Conservation (phyloP, 1,140 invertebrate genomes). For the Spodoptera litura region DNA sequence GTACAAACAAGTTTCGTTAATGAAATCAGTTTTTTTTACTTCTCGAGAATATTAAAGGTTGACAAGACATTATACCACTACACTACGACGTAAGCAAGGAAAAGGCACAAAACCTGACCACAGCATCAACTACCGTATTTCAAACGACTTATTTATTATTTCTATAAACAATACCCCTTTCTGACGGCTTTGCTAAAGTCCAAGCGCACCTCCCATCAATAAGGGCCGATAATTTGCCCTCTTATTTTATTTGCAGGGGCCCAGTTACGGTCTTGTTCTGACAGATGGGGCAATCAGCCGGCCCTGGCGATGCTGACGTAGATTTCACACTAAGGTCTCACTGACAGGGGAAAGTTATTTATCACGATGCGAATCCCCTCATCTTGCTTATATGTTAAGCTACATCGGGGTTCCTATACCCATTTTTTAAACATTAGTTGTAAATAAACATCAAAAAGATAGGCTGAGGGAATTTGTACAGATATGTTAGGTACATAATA, state of each 20-base stretch:
- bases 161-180: slow-evolving; percentile 28
- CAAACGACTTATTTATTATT: slow-evolving; percentile 10
- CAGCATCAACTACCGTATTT: background rate
- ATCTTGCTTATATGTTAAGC: slow-evolving; percentile 46
- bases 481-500: too few relatives aligned
- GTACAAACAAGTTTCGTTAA: too few relatives aligned
- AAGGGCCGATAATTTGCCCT: slow-evolving; percentile 67
- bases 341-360: slow-evolving; percentile 75
- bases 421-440: too few relatives aligned
- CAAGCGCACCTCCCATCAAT: slow-evolving; percentile 37
- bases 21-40: too few relatives aligned
- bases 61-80: too few relatives aligned
- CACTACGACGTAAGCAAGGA: too few relatives aligned
- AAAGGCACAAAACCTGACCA: background rate
- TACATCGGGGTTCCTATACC: slow-evolving; percentile 1
- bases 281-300: slow-evolving; percentile 81
- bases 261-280: slow-evolving; percentile 52
- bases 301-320: slow-evolving; percentile 75
- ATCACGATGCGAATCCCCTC: slow-evolving; percentile 76
- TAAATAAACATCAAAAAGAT: too few relatives aligned
- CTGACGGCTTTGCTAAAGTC: slow-evolving; percentile 22
- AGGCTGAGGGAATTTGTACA: too few relatives aligned
- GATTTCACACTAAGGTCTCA: slow-evolving; percentile 65
- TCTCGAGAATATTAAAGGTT: too few relatives aligned
- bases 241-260: slow-evolving; percentile 76